These are phyloP conservation scores for Listronotus oregonensis DNA, from an alignment of 1,140 invertebrate genomes.

Conservation along the genomic window DNA sequence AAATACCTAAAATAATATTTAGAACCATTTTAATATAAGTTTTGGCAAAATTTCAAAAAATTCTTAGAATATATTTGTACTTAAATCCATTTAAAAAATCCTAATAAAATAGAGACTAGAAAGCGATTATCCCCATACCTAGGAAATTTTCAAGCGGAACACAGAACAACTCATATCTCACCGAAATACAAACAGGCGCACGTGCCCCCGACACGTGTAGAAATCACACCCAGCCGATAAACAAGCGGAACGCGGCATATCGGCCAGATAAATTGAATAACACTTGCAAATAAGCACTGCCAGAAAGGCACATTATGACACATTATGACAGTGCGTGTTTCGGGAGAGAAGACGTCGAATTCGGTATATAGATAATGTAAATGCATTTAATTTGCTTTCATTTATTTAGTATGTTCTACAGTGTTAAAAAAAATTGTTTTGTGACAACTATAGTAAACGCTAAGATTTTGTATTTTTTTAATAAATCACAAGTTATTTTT, in stretches of 20 bases:
- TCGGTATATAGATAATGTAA: background rate
- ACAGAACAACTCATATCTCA: constrained; percentile 4
- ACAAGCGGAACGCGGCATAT: constrained; percentile 51
- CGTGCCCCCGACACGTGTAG: constrained; percentile 53
- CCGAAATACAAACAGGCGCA: constrained; percentile 27
- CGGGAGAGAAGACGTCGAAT: background rate
- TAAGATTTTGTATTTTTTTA: too few relatives aligned
- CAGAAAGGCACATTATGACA: constrained; percentile 39
- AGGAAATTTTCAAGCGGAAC: constrained; percentile 9
- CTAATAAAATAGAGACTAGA: too few relatives aligned
- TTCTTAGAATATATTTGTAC: too few relatives aligned
- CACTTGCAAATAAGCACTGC: constrained; percentile 55
- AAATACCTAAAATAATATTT: too few relatives aligned
- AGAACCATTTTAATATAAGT: too few relatives aligned
- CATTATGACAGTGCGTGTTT: constrained; percentile 47
- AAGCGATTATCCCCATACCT: too few relatives aligned
- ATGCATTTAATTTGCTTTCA: background rate
- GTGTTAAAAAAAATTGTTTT: too few relatives aligned
- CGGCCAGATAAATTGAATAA: constrained; percentile 56
- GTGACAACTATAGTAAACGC: too few relatives aligned
- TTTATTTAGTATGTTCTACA: background rate
- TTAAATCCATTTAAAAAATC: too few relatives aligned
- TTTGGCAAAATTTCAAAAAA: too few relatives aligned
- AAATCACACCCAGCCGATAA: constrained; percentile 54
- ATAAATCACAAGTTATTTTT: too few relatives aligned